Base-by-base conservation (phyloP, 2,113 vertebrate genomes). In the Saccopteryx bilineata region DNA sequence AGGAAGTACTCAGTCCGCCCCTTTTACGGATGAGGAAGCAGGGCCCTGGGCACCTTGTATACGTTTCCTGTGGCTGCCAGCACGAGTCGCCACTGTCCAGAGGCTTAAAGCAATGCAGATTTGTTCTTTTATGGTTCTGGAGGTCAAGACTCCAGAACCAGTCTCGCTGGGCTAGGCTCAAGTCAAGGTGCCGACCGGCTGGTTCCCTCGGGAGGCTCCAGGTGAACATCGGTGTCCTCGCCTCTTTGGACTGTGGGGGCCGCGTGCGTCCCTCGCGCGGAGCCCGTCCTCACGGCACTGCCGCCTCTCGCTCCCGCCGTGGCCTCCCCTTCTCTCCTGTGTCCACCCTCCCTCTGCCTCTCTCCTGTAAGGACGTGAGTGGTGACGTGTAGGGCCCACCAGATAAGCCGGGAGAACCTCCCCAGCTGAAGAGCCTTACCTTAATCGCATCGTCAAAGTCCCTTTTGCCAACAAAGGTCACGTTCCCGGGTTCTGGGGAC, bases 151-250 rank as follows among this genome's bases (percentile, higher is more conserved):
- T 46, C 33, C 72, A 71, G 5, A 24, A 28, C 18, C 61, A 19
- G 21, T 10, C 11, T 48, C 28, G 0, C 91, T 19, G 4, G 31
- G 60, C 39, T 48, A 1, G 31, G 69, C 69, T 71, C 0, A 66
- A 19, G 13, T 31, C 87, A 46, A 24, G 78, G 21, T 61, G 31
- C 66, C 12, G 1, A 15, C 50, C 52, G 39, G 33, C 54, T 33
- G 52, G 8, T 15, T 12, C 15, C 9, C 60, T 26, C 52, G 8
- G 28, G 52, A 50, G 18, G 46, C 60, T 87, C 50, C n/a, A 11
- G 23, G 65, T n/a, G 5, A 39, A 0, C 2, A 24, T 1, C 68
- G 0, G 4, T 1, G 28, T 52, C 23, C 5, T 71, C 28, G 12
- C 26, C 48, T 69, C 46, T 26, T 65, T 10, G n/a, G 39, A 46